A percentile compares a stretch with the other conserved stretches of the same genome.
phyloP scores from a whole-genome alignment of 2,113 vertebrate genomes.

The Siniperca chuatsi region DNA sequence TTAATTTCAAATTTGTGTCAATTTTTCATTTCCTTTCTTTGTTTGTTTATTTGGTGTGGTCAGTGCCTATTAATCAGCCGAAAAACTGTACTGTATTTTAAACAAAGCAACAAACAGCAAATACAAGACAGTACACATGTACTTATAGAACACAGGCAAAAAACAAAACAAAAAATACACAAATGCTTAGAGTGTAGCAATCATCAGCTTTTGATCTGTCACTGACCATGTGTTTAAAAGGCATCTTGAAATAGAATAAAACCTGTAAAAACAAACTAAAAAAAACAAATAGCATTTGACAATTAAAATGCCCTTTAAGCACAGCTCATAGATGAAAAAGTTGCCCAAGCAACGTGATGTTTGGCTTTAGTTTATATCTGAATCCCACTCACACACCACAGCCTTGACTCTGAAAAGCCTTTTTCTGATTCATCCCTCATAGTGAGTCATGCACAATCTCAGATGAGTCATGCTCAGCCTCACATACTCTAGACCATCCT shows the following conservation, averaged over 20 bases:
- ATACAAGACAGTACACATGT: background rate
- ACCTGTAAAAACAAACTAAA: background rate
- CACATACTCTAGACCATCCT: background rate
- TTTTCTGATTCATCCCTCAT: slow-evolving; percentile 24
- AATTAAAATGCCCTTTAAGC: no score
- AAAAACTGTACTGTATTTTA: background rate
- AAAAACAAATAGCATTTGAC: background rate
- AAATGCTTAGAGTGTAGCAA: background rate
- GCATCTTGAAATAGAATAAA: background rate
- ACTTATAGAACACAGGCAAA: background rate
- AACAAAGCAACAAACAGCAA: background rate
- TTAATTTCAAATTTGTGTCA: background rate
- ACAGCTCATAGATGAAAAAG: background rate
- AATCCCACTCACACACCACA: slow-evolving; percentile 17
- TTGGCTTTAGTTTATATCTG: slow-evolving; percentile 37
- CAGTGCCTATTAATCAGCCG: background rate
- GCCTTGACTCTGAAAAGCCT: background rate
- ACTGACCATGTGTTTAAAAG: background rate
- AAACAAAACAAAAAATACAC: background rate
- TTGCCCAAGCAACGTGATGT: slow-evolving; percentile 6
- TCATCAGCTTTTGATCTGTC: background rate
- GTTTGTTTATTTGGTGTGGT: background rate
- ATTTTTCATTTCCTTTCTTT: background rate
- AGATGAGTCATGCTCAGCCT: slow-evolving; percentile 41
- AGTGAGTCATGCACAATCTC: slow-evolving; percentile 20